These are phyloP conservation scores for Amphiprion clarkii DNA, from an alignment of 2,797 vertebrate genomes.

Conservation along the genomic window DNA sequence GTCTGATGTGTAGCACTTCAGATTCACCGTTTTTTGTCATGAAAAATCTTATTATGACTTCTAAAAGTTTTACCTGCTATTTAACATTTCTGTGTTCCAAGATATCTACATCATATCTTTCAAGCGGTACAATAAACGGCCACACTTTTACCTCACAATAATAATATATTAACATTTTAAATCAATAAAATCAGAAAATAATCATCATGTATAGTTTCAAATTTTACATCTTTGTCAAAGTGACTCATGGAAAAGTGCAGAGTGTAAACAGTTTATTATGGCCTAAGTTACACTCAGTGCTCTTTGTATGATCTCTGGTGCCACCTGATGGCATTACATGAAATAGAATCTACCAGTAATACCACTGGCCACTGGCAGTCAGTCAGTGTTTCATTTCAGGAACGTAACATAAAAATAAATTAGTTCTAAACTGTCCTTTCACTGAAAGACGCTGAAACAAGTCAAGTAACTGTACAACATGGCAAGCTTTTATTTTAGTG, in stretches of 20 bases:
- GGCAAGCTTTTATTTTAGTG: not conserved
- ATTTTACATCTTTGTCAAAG: conserved; percentile 1
- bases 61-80: not conserved
- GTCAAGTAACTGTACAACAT: not conserved
- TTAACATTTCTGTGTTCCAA: not conserved
- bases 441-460: not conserved
- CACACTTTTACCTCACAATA: conserved; percentile 4
- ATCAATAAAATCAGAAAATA: no score
- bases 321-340: conserved; percentile 59
- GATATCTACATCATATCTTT: not conserved
- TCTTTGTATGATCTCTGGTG: conserved; percentile 49
- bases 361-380: not conserved
- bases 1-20: not conserved
- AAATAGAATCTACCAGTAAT: conserved; percentile 2
- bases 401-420: no score
- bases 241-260: not conserved
- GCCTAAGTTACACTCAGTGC: not conserved
- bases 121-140: not conserved
- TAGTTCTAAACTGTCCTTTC: not conserved
- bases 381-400: not conserved
- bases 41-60: not conserved
- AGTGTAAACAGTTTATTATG: not conserved
- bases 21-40: not conserved
- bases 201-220: not conserved
- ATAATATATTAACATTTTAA: not conserved